Base-by-base conservation (phyloP, 2,113 vertebrate species). In the Caranx ignobilis region DNA sequence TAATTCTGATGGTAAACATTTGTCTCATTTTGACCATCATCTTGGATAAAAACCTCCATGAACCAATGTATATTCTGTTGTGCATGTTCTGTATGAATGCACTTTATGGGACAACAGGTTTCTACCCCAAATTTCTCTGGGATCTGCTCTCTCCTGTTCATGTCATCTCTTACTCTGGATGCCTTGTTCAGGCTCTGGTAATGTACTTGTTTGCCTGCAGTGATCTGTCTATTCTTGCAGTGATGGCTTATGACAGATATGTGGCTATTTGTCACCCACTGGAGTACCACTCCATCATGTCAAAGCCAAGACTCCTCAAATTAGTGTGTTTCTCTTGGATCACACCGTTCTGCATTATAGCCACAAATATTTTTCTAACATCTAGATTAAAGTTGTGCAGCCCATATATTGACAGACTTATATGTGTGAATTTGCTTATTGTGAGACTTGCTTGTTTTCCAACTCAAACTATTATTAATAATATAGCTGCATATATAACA, bases 61-160 rank as follows among this genome's bases (percentile, higher is more conserved):
- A 90, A 50, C 87, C 88, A 1, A 89, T 92, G 89, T 89, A 91
- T 11, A 76, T 89, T 81, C 26, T 89, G 13, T 9, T 89, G 35
- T 86, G 82, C 61, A 74, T 15, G 15, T 73, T 91, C 15, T 90
- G 84, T 35, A 50, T 91, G 16, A 90, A 89, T 47, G 55, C 50
- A 35, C 79, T 92, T 55, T 88, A 81, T 79, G 88, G 88, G 32
- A 71, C 81, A 3, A 41, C 74, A 55, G 83, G 81, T 47, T 90
- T 92, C 62, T 92, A 83, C 52, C 90, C 85, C 10, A 85, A 81
- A 57, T 69, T 87, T 15, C 87, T 89, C 31, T 57, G 59, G 50
- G 81, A 89, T 48, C 76, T 89, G 39, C 69, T 87, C 10, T 85
- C 81, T 39, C 69, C 72, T 19, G 65, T 73, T 72, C 82, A 84